phyloP scores from a whole-genome alignment of 2,888 invertebrate genomes.

The Cerceris rybyensis region DNA sequence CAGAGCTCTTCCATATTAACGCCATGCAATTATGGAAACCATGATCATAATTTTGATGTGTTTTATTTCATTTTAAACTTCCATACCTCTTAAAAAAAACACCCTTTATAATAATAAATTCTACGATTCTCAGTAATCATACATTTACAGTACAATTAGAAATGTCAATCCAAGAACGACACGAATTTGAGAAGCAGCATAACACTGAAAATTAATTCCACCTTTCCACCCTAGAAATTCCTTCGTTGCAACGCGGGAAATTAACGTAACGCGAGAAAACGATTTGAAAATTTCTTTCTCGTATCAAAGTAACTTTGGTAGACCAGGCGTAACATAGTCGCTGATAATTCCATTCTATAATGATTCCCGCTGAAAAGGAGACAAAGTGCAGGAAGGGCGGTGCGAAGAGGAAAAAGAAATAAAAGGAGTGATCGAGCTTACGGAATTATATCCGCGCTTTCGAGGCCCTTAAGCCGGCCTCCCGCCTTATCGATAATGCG shows the following conservation, averaged over 20 bases:
- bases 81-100: no score
- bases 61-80: no score
- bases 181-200: no score
- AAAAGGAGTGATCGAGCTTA: constrained; percentile 25
- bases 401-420: constrained; percentile 15
- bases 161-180: no score
- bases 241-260: not conserved
- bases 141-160: no score
- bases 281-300: not conserved
- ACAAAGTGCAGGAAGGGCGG: not conserved
- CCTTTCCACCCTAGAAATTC: not conserved
- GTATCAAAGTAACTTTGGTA: constrained; percentile 13
- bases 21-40: no score
- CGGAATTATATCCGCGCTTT: constrained; percentile 53
- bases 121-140: no score
- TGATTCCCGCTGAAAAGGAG: constrained; percentile 14
- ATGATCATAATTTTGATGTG: no score
- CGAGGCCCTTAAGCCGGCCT: constrained; percentile 34
- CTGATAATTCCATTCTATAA: constrained; percentile 17
- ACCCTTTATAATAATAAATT: no score
- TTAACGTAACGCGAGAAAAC: not conserved
- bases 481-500: constrained; percentile 66
- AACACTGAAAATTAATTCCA: no score
- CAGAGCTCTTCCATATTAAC: no score
- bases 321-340: not conserved